These are phyloP conservation scores for Xenentodon cancila DNA, from an alignment of 2,797 vertebrate genomes.

Conservation along the genomic window DNA sequence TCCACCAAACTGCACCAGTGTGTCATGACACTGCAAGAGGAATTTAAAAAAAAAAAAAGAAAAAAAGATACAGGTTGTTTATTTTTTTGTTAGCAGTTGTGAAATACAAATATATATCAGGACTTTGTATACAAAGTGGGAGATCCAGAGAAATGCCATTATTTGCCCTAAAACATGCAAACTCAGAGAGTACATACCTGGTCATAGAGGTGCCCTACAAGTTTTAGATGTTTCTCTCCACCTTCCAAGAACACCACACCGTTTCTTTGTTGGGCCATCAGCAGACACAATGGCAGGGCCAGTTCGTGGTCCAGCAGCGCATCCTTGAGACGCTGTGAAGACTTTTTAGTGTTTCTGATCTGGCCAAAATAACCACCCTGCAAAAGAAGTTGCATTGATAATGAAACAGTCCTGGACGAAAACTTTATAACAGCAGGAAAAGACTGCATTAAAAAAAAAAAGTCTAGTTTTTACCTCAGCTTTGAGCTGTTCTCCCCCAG, in stretches of 20 bases:
- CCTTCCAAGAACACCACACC: conserved; percentile 97
- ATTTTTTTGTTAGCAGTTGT: not conserved
- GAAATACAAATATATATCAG: not conserved
- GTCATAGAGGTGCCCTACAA: conserved; percentile 98
- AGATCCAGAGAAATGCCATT: too few species aligned
- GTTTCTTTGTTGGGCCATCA: conserved; percentile 98
- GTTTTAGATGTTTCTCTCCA: conserved; percentile 97
- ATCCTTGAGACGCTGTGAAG: conserved; percentile 97
- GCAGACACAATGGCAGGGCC: conserved; percentile 94
- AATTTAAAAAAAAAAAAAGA: conserved; percentile 3
- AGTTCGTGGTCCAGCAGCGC: conserved; percentile 94
- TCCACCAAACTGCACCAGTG: conserved; percentile 96
- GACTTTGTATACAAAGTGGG: too few species aligned
- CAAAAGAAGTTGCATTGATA: conserved; percentile 15
- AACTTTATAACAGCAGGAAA: not conserved
- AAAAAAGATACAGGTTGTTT: too few species aligned
- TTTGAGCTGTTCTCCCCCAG: conserved; percentile 97
- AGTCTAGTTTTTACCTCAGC: conserved; percentile 91
- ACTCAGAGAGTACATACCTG: conserved; percentile 80
- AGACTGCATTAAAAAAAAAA: not conserved
- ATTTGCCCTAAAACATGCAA: too few species aligned
- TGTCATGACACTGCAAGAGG: conserved; percentile 92
- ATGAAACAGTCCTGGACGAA: not conserved
- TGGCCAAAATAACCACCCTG: conserved; percentile 99
- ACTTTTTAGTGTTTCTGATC: conserved; percentile 99